Percentiles rank a stretch among this genome's conserved stretches.
Evolutionary conservation across 2,113 vertebrate species (phyloP).

Genomic region (Tyto alba): DNA sequence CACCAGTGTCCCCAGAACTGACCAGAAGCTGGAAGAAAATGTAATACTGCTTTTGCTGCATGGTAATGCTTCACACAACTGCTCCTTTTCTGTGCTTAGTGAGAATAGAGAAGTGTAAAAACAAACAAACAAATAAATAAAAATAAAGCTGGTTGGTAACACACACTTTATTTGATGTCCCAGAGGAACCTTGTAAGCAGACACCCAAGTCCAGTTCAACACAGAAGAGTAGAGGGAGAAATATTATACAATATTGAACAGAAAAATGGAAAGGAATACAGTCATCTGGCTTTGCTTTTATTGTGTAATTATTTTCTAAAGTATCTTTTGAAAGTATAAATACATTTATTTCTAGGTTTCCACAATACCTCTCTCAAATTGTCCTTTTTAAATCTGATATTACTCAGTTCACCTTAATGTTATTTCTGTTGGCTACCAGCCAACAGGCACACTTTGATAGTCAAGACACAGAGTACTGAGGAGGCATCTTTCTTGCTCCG

Average conservation of each 20-base stretch:
- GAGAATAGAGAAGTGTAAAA: background rate
- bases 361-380: background rate
- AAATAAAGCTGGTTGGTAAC: background rate
- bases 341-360: background rate
- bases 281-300: background rate
- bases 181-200: background rate
- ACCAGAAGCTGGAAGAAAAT: background rate
- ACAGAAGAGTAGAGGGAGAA: background rate
- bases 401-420: background rate
- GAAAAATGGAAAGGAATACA: background rate
- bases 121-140: background rate
- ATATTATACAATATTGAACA: background rate
- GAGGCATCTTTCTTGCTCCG: background rate
- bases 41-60: background rate
- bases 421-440: background rate
- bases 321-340: background rate
- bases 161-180: background rate
- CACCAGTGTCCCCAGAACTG: background rate
- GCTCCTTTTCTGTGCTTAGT: background rate
- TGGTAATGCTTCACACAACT: background rate
- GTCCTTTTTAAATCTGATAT: background rate
- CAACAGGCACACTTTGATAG: background rate
- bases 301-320: background rate
- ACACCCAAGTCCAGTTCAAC: background rate
- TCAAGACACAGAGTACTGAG: background rate